These are phyloP conservation scores for Zaprionus nigranus DNA, from an alignment of 1,140 invertebrate genomes.

Conservation along the genomic window DNA sequence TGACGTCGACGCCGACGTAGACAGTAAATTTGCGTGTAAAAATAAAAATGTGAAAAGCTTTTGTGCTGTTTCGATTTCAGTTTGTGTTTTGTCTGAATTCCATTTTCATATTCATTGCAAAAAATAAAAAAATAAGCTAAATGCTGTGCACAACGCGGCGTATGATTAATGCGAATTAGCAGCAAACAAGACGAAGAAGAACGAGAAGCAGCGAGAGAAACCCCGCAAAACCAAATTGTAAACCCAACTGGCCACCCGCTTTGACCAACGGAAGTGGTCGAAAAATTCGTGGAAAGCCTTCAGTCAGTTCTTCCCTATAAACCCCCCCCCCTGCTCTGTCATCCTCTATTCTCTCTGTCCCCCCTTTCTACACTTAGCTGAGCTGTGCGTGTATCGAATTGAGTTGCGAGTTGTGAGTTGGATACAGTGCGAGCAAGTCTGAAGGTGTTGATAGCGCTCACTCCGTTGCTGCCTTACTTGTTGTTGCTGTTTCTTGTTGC, in stretches of 20 bases:
- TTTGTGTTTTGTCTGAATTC: slow-evolving; percentile 62
- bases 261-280: slow-evolving; percentile 69
- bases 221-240: slow-evolving; percentile 21
- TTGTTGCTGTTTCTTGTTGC: slow-evolving; percentile 10
- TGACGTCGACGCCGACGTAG: slow-evolving; percentile 24
- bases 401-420: slow-evolving; percentile 22
- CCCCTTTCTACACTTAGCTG: too few species aligned
- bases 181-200: slow-evolving; percentile 36
- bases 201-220: slow-evolving; percentile 27
- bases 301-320: slow-evolving; percentile 13
- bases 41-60: slow-evolving; percentile 76
- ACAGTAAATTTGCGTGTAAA: slow-evolving; percentile 76
- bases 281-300: slow-evolving; percentile 76
- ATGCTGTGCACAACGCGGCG: slow-evolving; percentile 67
- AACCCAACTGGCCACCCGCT: slow-evolving; percentile 23
- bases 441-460: slow-evolving; percentile 26
- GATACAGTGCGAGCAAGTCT: slow-evolving; percentile 1
- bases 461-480: not conserved
- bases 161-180: slow-evolving; percentile 82
- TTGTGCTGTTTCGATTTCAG: slow-evolving; percentile 23
- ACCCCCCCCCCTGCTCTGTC: too few species aligned
- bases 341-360: not conserved
- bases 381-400: slow-evolving; percentile 34
- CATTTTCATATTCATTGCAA: slow-evolving; percentile 70
- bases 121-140: slow-evolving; percentile 67